Percentiles rank a stretch among this genome's conserved stretches.
These are phyloP conservation scores for Machaerirhynchus nigripectus DNA, from an alignment of 2,113 vertebrate species.

Conservation along the genomic window DNA sequence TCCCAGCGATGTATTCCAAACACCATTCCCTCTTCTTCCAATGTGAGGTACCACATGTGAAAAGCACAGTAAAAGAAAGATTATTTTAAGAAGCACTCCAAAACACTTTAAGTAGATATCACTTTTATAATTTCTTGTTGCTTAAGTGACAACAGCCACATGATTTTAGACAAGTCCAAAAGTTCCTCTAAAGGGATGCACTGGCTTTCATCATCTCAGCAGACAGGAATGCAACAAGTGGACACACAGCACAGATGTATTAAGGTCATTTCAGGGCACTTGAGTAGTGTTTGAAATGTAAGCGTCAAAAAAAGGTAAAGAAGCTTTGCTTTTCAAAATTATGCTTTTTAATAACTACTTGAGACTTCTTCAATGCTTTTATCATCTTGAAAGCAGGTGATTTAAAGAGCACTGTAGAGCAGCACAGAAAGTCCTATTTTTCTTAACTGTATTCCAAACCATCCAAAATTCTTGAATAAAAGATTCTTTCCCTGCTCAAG, in stretches of 20 bases:
- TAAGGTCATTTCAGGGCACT: neutral
- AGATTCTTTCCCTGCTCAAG: neutral
- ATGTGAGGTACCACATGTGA: accelerated
- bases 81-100: neutral
- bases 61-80: neutral
- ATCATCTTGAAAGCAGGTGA: neutral
- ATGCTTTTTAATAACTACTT: neutral
- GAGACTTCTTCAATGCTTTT: neutral
- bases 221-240: neutral
- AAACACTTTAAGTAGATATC: neutral
- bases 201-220: neutral
- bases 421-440: neutral
- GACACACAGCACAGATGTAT: neutral
- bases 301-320: neutral
- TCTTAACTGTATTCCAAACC: neutral
- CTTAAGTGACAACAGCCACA: neutral
- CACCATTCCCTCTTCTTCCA: neutral
- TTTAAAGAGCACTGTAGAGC: neutral
- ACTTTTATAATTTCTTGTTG: neutral
- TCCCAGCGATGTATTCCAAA: neutral
- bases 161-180: neutral
- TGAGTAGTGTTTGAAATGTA: neutral
- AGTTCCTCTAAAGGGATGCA: neutral
- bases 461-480: neutral
- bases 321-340: neutral